Evolutionary conservation across 2,888 invertebrate species (phyloP), one percentile per base, ranked within the genome.

Genomic region (Teleogryllus oceanicus): DNA sequence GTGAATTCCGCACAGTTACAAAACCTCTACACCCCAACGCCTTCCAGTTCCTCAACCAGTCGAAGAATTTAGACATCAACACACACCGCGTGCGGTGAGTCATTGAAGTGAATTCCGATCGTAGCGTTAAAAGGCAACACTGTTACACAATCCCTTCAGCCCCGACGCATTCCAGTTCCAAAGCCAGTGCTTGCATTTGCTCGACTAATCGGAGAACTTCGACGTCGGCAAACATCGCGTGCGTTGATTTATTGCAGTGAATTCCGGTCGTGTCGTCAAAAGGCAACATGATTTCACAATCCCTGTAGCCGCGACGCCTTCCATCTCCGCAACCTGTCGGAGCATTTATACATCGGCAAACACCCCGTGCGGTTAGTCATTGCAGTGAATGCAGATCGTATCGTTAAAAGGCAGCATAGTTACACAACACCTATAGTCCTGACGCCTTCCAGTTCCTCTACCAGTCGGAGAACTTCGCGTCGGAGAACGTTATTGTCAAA

Each of bases 151-250:
- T 5, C 37, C 94, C 78, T 93, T 92, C 87, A 95, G 94, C 86
- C 94, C 95, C 1, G 94, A 94, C 84, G 96, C 96, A 2, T 92
- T 91, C 85, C 92, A 93, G 85, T 95, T 95, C 85, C 87, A 96
- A 82, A 92, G 93, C 85, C 91, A 92, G 85, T 21, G 96, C 2
- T 92, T 91, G 85, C 92, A 93, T 85, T 95, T 95, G 85, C 87
- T 96, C 82, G 92, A 93, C 85, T 91, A 92, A 85, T 94, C 94
- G 78, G 94, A 95, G 85, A 90, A 91, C 79, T 90, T 95, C 83
- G 92, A 93, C 83, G 90, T 95, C 83, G 93, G 92, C 81, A 89
- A 90, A 74, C 92, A 92, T 86, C 90, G 94, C 83, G 88, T 94
- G 80, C 92, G 94, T 94, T 94, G 88, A 88, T 76, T 10, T 3